These are phyloP conservation scores for Drosophila kohkoa DNA, from an alignment of 1,140 invertebrate genomes.

Conservation along the genomic window DNA sequence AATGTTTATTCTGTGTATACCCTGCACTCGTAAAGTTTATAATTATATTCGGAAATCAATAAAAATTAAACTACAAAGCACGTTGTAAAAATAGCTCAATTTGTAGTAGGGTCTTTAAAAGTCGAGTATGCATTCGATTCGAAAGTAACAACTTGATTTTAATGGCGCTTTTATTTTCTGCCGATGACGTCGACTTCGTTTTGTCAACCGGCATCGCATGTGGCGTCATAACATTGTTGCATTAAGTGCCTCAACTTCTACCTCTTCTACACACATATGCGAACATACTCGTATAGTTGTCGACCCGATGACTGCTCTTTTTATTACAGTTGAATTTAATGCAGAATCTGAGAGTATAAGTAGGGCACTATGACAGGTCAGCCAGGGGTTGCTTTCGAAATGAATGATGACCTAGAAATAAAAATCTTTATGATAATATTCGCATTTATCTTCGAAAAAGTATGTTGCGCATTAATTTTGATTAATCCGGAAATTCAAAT, in stretches of 20 bases:
- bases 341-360: constrained; percentile 41
- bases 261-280: constrained; percentile 21
- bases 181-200: constrained; percentile 57
- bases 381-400: neutral
- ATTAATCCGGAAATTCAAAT: neutral
- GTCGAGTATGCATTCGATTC: neutral
- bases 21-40: neutral
- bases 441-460: neutral
- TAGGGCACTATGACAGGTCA: constrained; percentile 7
- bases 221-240: constrained; percentile 31
- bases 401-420: neutral
- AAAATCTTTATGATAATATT: neutral
- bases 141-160: constrained; percentile 48
- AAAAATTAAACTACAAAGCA: too few relatives aligned
- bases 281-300: constrained; percentile 31
- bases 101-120: neutral
- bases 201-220: constrained; percentile 20
- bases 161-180: constrained; percentile 68
- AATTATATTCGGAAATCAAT: constrained; percentile 11
- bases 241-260: constrained; percentile 19
- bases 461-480: constrained; percentile 1
- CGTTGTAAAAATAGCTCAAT: constrained; percentile 1
- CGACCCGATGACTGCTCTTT: constrained; percentile 38
- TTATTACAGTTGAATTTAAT: constrained; percentile 1
- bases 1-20: neutral